phyloP scores from a whole-genome alignment of 2,888 invertebrate genomes.

The Luffia ferchaultella region DNA sequence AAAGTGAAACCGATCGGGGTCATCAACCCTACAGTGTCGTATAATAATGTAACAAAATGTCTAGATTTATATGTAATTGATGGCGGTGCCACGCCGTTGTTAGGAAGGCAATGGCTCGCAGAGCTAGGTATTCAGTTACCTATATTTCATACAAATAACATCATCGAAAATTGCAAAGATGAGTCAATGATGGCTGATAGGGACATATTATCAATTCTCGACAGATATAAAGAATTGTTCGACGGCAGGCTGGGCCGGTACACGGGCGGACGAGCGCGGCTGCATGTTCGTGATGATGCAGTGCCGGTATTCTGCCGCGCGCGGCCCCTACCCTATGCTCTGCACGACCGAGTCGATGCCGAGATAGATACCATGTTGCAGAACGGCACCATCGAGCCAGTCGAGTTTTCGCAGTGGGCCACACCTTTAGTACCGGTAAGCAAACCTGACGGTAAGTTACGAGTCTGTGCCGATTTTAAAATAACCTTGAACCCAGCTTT shows the following conservation, averaged over 20 bases:
- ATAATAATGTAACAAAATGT: too few species aligned
- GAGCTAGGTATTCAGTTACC: constrained; percentile 8
- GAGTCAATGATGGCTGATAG: not conserved
- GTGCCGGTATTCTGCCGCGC: constrained; percentile 6
- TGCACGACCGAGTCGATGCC: not conserved
- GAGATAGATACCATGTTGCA: too few species aligned
- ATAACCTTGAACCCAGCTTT: constrained; percentile 17
- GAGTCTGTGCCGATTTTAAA: too few species aligned
- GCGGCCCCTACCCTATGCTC: constrained; percentile 8
- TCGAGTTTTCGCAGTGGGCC: not conserved
- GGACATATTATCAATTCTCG: not conserved
- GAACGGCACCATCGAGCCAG: constrained; percentile 1
- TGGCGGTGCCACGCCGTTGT: constrained; percentile 9
- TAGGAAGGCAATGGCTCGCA: constrained; percentile 14
- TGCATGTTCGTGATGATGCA: constrained; percentile 6
- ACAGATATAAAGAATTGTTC: constrained; percentile 20
- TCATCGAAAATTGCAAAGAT: not conserved
- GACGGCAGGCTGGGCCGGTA: constrained; percentile 18
- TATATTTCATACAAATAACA: too few species aligned
- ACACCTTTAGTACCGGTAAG: constrained; percentile 12
- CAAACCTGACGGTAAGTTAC: constrained; percentile 4
- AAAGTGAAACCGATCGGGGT: too few species aligned
- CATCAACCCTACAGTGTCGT: too few species aligned
- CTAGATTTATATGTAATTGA: too few species aligned
- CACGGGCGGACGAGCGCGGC: constrained; percentile 16